Conservation (phyloP, 1,140 invertebrate species). For the Lordiphosa clarofinis region DNA sequence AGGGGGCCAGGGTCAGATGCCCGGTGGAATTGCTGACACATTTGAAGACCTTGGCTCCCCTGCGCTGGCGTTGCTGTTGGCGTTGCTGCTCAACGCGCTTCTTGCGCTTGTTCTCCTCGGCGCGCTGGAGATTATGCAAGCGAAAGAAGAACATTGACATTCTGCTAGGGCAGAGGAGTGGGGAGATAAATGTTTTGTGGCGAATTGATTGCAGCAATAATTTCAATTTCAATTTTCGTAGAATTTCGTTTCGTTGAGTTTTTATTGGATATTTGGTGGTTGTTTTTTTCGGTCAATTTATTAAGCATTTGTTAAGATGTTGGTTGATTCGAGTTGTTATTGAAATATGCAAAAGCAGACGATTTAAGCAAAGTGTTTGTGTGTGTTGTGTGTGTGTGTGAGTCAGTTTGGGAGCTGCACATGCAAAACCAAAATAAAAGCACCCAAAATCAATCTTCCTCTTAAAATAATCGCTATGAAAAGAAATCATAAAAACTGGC, state of each 20-base stretch:
- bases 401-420: conserved; percentile 49
- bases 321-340: conserved; percentile 31
- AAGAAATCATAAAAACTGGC: conserved; percentile 15
- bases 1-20: conserved; percentile 85
- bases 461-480: conserved; percentile 5
- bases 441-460: too few species aligned
- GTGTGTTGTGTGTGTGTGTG: conserved; percentile 4
- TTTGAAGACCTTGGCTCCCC: conserved; percentile 79
- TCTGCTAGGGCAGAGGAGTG: conserved; percentile 76
- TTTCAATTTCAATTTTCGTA: conserved; percentile 27
- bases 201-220: conserved; percentile 23
- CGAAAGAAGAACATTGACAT: conserved; percentile 98
- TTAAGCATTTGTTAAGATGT: conserved; percentile 14
- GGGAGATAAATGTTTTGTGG: not conserved
- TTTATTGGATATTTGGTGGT: conserved; percentile 20
- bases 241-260: conserved; percentile 10
- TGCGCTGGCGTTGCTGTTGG: conserved; percentile 80
- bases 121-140: conserved; percentile 91
- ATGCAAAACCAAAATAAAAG: not conserved
- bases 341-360: conserved; percentile 31
- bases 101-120: conserved; percentile 85
- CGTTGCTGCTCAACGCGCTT: conserved; percentile 82
- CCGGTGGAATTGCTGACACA: conserved; percentile 80
- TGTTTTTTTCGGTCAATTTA: conserved; percentile 22
- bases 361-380: conserved; percentile 22